Percentiles rank a stretch among this genome's conserved stretches.
phyloP scores from a whole-genome alignment of 2,888 invertebrate genomes.

The Laothoe populi region DNA sequence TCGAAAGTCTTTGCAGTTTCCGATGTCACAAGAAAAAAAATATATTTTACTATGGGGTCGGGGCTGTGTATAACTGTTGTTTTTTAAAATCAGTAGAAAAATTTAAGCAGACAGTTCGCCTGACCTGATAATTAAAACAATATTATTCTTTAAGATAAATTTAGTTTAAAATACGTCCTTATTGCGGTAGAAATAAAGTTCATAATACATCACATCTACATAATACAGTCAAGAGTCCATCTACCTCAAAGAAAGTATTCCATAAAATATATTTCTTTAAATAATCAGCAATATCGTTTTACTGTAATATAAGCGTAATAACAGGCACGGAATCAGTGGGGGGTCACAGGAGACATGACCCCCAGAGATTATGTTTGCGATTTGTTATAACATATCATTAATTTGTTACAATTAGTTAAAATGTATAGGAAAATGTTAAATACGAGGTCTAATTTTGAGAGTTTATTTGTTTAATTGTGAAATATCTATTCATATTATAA shows the following conservation, averaged over 20 bases:
- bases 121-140: too few species aligned
- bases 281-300: slow-evolving; percentile 18
- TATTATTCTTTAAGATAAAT: too few species aligned
- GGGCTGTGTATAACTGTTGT: too few species aligned
- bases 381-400: slow-evolving; percentile 11
- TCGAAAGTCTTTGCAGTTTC: too few species aligned
- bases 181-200: too few species aligned
- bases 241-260: slow-evolving; percentile 28
- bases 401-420: background rate
- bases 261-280: slow-evolving; percentile 17
- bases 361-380: background rate
- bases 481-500: background rate
- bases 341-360: background rate
- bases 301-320: background rate
- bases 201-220: too few species aligned
- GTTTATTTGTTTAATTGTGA: background rate
- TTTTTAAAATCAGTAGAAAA: too few species aligned
- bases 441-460: background rate
- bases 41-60: too few species aligned
- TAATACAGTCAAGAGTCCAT: background rate
- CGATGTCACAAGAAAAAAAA: too few species aligned
- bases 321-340: slow-evolving; percentile 8
- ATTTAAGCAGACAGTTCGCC: too few species aligned
- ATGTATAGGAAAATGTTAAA: background rate
- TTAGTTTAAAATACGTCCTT: too few species aligned